Conservation (phyloP, 2,888 invertebrate species). For the Thereva unica region DNA sequence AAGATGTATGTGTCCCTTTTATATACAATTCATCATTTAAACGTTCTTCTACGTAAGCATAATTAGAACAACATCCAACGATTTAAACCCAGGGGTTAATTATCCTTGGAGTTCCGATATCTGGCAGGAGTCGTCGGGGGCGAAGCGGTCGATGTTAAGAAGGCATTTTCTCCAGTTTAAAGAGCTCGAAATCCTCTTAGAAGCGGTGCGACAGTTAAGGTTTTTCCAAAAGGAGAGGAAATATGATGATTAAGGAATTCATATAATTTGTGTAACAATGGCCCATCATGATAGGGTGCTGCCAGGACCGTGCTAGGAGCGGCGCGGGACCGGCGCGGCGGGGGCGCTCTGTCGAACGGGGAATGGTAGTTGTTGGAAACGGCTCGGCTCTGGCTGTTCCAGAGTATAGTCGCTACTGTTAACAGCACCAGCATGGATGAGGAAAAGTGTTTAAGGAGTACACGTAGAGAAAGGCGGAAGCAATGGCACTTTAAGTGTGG, state of each 20-base stretch:
- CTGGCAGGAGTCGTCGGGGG: not conserved
- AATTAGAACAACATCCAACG: conserved; percentile 37
- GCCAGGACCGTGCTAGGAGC: not conserved
- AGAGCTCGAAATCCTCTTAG: conserved; percentile 18
- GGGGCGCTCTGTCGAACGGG: not conserved
- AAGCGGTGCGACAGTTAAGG: conserved; percentile 32
- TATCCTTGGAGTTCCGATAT: conserved; percentile 29
- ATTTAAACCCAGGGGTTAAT: conserved; percentile 38
- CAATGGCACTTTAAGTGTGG: conserved; percentile 22
- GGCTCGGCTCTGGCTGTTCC: too few relatives aligned
- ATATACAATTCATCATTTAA: conserved; percentile 37
- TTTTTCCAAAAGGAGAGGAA: conserved; percentile 30
- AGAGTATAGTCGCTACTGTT: too few relatives aligned
- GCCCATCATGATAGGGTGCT: conserved; percentile 4
- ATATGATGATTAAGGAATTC: conserved; percentile 39
- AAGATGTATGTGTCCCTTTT: conserved; percentile 29
- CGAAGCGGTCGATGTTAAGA: conserved; percentile 18
- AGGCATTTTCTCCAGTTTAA: conserved; percentile 27
- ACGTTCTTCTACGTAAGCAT: conserved; percentile 34
- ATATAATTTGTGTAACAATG: conserved; percentile 38
- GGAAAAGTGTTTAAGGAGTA: too few relatives aligned
- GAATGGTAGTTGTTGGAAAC: not conserved
- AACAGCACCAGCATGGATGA: too few relatives aligned
- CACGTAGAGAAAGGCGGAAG: not conserved
- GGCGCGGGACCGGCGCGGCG: not conserved